A percentile compares a stretch with the other conserved stretches of the same genome.
phyloP scores from a whole-genome alignment of 2,888 invertebrate species.

The Ophioninae sp. region DNA sequence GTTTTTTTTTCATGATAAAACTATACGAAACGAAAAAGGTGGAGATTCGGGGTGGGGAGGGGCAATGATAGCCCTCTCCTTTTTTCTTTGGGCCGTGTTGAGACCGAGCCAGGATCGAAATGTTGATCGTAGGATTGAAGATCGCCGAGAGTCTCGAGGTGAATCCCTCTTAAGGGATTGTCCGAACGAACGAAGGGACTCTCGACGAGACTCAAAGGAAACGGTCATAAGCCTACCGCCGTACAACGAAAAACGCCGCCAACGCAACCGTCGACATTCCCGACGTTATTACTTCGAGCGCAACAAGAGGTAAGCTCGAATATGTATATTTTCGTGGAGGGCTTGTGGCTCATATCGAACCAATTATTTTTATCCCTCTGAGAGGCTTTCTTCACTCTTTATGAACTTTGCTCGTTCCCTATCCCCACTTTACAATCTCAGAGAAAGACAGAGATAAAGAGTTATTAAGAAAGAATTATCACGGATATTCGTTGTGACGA shows the following conservation, averaged over 20 bases:
- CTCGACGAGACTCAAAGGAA: slow-evolving; percentile 68
- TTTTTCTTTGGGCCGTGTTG: slow-evolving; percentile 73
- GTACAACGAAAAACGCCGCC: slow-evolving; percentile 69
- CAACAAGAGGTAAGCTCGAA: slow-evolving; percentile 73
- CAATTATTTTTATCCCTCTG: slow-evolving; percentile 24
- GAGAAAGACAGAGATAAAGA: background rate
- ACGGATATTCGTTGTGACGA: background rate
- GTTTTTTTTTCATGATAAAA: background rate
- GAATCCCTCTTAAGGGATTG: slow-evolving; percentile 64
- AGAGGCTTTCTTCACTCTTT: slow-evolving; percentile 1
- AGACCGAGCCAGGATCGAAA: slow-evolving; percentile 62
- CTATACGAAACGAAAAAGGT: background rate
- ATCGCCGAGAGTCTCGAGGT: slow-evolving; percentile 68
- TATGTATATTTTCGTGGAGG: background rate
- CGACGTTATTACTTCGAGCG: slow-evolving; percentile 74
- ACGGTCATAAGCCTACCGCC: slow-evolving; percentile 65
- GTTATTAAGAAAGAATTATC: slow-evolving; percentile 12
- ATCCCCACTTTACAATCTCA: background rate
- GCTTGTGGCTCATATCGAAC: background rate
- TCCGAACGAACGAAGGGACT: slow-evolving; percentile 66
- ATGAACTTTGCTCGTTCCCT: background rate
- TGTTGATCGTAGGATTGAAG: slow-evolving; percentile 46
- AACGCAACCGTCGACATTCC: slow-evolving; percentile 72
- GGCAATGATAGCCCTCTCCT: slow-evolving; percentile 74
- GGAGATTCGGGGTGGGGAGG: background rate